A percentile compares a stretch with the other conserved stretches of the same genome.
Evolutionary conservation across 2,113 vertebrate species (phyloP).

Genomic region (Eudyptes chrysolophus): DNA sequence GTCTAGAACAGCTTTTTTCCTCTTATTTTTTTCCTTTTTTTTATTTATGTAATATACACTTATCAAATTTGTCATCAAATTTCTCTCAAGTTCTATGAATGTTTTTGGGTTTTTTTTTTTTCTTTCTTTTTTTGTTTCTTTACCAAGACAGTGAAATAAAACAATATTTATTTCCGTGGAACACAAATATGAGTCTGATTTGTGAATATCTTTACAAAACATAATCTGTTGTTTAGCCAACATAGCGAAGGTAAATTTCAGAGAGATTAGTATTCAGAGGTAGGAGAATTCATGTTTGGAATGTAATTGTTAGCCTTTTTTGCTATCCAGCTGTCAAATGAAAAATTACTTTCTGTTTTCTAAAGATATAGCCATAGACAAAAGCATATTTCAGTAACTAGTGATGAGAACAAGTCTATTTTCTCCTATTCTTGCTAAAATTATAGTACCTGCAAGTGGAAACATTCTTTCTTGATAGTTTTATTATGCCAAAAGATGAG

Average conservation of each 20-base stretch:
- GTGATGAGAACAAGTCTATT: not conserved
- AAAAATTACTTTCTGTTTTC: not conserved
- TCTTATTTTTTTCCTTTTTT: fast-evolving
- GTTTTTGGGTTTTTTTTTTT: fast-evolving
- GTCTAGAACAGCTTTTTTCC: not conserved
- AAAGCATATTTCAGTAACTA: not conserved
- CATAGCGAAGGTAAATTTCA: not conserved
- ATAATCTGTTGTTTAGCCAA: not conserved
- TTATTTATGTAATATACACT: not conserved
- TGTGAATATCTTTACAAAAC: not conserved
- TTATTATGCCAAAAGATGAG: not conserved
- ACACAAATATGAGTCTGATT: not conserved
- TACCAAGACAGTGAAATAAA: not conserved
- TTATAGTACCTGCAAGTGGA: not conserved
- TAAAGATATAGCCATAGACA: not conserved
- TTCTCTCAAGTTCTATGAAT: not conserved
- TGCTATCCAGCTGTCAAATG: not conserved
- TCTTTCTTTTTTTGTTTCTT: not conserved
- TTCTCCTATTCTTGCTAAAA: not conserved
- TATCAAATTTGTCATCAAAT: not conserved
- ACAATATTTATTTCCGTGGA: constrained; percentile 1
- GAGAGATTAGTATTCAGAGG: not conserved
- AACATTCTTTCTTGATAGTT: not conserved
- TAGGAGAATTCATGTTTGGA: not conserved
- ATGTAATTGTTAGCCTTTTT: not conserved